Conservation (phyloP, 2,113 vertebrate genomes). For the Dunckerocampus dactyliophorus region DNA sequence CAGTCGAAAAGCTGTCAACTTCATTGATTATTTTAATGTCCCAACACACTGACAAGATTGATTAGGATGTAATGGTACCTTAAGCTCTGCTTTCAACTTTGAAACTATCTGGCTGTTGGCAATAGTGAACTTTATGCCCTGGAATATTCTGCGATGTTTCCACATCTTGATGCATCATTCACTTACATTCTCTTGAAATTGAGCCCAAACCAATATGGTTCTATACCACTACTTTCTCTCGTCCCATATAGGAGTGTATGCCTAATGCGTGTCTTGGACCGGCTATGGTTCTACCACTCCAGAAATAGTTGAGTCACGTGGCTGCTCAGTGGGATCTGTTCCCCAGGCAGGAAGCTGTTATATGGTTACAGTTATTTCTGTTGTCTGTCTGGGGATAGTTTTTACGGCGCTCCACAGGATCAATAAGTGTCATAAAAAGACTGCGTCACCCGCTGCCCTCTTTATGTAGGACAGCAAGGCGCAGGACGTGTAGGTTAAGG, state of each 20-base stretch:
- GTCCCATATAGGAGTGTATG: slow-evolving; percentile 35
- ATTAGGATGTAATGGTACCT: neutral
- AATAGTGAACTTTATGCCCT: neutral
- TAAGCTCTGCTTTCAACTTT: neutral
- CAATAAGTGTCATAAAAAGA: slow-evolving; percentile 79
- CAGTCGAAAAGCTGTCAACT: neutral
- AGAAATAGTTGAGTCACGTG: slow-evolving; percentile 74
- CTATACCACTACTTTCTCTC: slow-evolving; percentile 47
- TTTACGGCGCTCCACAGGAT: slow-evolving; percentile 73
- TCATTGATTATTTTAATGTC: neutral
- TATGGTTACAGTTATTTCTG: slow-evolving; percentile 82
- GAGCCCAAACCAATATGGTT: slow-evolving; percentile 29
- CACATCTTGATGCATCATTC: slow-evolving; percentile 3
- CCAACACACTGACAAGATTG: neutral
- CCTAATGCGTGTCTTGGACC: slow-evolving; percentile 59
- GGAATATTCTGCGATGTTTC: neutral
- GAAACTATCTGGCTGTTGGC: neutral
- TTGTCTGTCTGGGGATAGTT: slow-evolving; percentile 78
- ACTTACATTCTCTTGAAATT: slow-evolving; percentile 6
- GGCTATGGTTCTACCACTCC: slow-evolving; percentile 65
- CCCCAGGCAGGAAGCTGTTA: slow-evolving; percentile 78
- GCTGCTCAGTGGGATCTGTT: slow-evolving; percentile 72
- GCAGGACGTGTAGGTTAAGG: slow-evolving; percentile 36
- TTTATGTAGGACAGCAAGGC: slow-evolving; percentile 56
- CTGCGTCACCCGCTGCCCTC: slow-evolving; percentile 72